Percentiles rank a stretch among this genome's conserved stretches.
Conservation (phyloP, 2,888 invertebrate species). For the Callosobruchus maculatus region DNA sequence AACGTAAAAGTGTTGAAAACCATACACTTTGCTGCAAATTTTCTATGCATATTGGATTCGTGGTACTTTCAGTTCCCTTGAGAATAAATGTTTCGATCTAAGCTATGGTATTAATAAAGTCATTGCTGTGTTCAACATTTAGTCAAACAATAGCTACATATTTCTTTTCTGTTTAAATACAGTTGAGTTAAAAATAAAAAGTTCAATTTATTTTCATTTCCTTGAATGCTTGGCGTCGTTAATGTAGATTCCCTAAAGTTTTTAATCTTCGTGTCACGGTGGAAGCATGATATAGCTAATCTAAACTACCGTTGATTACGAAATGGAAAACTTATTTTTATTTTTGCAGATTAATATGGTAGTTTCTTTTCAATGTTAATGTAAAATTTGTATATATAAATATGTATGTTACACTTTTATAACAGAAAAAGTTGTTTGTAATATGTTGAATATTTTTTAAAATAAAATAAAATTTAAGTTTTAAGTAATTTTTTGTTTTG, state of each 20-base stretch:
- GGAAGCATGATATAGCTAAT: no score
- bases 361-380: neutral
- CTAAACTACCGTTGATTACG: no score
- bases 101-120: neutral
- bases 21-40: no score
- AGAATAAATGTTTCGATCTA: neutral
- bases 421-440: slow-evolving; percentile 20
- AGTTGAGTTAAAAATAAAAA: neutral
- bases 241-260: no score
- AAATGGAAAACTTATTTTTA: neutral
- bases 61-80: neutral
- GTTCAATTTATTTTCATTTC: neutral
- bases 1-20: no score
- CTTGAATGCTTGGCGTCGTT: no score
- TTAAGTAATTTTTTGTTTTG: neutral
- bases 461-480: neutral
- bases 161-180: neutral
- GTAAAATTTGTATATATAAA: slow-evolving; percentile 24
- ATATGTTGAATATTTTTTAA: slow-evolving; percentile 26
- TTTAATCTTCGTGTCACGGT: no score
- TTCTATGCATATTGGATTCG: no score
- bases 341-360: neutral
- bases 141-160: neutral
- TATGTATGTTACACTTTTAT: slow-evolving; percentile 23
- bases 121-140: neutral